These are phyloP conservation scores for Geotrypetes seraphini DNA, from an alignment of 2,797 vertebrate species.

Conservation along the genomic window DNA sequence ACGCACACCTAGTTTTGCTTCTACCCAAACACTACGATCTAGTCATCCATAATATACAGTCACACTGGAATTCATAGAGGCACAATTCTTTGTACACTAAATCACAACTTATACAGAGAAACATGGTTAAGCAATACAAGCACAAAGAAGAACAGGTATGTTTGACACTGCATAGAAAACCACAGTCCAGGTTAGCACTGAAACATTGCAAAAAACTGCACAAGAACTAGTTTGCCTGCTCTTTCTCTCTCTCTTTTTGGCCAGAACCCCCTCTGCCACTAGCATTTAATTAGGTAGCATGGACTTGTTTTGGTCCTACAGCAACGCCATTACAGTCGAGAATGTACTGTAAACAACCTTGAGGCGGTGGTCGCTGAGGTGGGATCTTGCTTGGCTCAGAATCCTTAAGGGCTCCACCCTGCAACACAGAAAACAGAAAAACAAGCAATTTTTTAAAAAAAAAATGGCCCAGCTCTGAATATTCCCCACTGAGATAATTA, in stretches of 20 bases:
- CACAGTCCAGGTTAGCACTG: conserved; percentile 77
- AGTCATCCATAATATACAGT: conserved; percentile 62
- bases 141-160: conserved; percentile 77
- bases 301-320: conserved; percentile 83
- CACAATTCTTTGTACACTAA: conserved; percentile 76
- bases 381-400: conserved; percentile 79
- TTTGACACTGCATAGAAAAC: conserved; percentile 93
- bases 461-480: background rate
- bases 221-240: conserved; percentile 25
- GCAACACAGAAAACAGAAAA: conserved; percentile 47
- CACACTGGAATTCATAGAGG: conserved; percentile 79
- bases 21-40: conserved; percentile 42
- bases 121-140: conserved; percentile 76
- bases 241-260: conserved; percentile 33
- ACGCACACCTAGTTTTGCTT: conserved; percentile 32
- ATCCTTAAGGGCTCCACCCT: conserved; percentile 80
- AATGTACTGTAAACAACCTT: conserved; percentile 95
- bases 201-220: conserved; percentile 50
- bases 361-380: conserved; percentile 81
- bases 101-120: conserved; percentile 68
- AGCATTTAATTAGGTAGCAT: conserved; percentile 55
- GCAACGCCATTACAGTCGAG: conserved; percentile 83
- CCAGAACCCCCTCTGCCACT: conserved; percentile 45
- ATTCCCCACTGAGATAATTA: background rate
- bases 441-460: too few species aligned